phyloP scores from a whole-genome alignment of 2,888 invertebrate species.

The Camponotus fellah region DNA sequence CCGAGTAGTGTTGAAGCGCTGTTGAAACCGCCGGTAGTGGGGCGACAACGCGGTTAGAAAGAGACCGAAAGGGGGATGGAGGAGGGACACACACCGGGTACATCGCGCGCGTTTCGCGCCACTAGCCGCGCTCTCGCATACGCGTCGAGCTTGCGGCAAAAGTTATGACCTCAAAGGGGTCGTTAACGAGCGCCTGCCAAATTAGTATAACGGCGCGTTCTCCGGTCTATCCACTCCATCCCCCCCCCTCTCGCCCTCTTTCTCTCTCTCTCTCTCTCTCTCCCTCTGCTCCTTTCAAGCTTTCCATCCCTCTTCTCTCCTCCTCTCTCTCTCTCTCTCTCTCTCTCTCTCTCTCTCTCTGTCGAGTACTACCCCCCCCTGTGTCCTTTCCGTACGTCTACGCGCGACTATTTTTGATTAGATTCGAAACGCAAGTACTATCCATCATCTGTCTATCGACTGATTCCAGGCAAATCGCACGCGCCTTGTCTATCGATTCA shows the following conservation, averaged over 20 bases:
- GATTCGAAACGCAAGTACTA: slow-evolving; percentile 37
- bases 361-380: not conserved
- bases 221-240: slow-evolving; percentile 52
- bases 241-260: not conserved
- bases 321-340: not conserved
- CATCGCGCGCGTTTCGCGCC: slow-evolving; percentile 55
- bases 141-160: slow-evolving; percentile 71
- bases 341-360: not conserved
- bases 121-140: slow-evolving; percentile 55
- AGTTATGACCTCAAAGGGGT: slow-evolving; percentile 84
- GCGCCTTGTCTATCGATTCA: slow-evolving; percentile 47
- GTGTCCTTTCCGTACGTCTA: slow-evolving; percentile 24
- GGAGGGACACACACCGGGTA: slow-evolving; percentile 48
- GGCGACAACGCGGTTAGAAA: slow-evolving; percentile 53
- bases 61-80: slow-evolving; percentile 33
- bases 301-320: too few species aligned
- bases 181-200: slow-evolving; percentile 81
- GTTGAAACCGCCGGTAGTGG: slow-evolving; percentile 54
- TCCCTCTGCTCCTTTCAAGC: not conserved
- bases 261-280: not conserved
- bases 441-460: slow-evolving; percentile 41
- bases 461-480: slow-evolving; percentile 19
- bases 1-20: slow-evolving; percentile 64
- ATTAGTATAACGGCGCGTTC: slow-evolving; percentile 80
- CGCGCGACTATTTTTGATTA: slow-evolving; percentile 35